A percentile compares a stretch with the other conserved stretches of the same genome.
Conservation (phyloP, 1,140 invertebrate genomes). For the Triops cancriformis region DNA sequence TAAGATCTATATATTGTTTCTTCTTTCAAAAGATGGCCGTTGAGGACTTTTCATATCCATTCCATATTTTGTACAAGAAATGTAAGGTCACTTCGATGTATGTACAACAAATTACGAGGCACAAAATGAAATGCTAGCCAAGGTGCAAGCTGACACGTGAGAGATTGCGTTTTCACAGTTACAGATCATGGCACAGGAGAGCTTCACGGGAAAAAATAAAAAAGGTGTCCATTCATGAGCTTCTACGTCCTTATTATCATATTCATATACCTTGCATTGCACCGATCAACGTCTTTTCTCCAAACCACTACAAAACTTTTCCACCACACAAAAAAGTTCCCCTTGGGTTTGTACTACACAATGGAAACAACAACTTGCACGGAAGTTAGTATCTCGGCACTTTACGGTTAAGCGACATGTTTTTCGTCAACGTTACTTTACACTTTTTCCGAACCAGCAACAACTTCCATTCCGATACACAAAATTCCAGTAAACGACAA, state of each 20-base stretch:
- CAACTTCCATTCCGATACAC: not conserved
- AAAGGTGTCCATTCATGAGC: not conserved
- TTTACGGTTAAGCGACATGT: not conserved
- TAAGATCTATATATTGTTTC: constrained; percentile 6
- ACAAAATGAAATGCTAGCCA: not conserved
- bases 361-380: not conserved
- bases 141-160: not conserved
- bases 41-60: not conserved
- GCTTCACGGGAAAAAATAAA: not conserved
- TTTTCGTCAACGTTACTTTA: not conserved
- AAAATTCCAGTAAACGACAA: not conserved
- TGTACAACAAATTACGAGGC: not conserved
- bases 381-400: not conserved
- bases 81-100: not conserved
- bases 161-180: not conserved
- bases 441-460: not conserved
- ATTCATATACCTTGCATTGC: not conserved
- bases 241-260: constrained; percentile 6
- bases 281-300: not conserved
- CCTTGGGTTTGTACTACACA: not conserved
- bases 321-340: not conserved
- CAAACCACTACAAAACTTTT: not conserved
- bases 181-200: not conserved
- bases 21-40: not conserved
- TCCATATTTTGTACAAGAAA: constrained; percentile 4